Percentiles rank a stretch among this genome's conserved stretches.
phyloP scores from a whole-genome alignment of 1,140 invertebrate genomes.

The Drosophila chauvacae region DNA sequence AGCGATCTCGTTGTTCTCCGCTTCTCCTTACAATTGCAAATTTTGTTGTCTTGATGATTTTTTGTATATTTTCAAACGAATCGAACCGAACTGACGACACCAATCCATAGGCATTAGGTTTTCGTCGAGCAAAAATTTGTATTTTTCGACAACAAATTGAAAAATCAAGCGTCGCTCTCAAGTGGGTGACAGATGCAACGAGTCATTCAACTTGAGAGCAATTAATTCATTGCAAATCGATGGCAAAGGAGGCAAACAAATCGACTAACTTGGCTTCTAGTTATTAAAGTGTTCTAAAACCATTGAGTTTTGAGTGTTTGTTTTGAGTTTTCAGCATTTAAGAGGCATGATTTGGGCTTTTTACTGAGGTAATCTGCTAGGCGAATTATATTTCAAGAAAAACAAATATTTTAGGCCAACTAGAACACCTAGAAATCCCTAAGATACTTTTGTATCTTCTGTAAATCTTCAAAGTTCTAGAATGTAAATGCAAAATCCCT shows the following conservation, averaged over 20 bases:
- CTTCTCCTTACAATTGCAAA: conserved; percentile 68
- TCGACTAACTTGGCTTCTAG: conserved; percentile 25
- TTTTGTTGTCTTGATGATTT: conserved; percentile 52
- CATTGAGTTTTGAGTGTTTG: background rate
- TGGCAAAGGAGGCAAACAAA: conserved; percentile 7
- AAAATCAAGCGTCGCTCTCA: conserved; percentile 41
- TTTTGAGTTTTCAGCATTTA: background rate
- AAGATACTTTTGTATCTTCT: background rate
- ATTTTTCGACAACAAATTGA: conserved; percentile 61
- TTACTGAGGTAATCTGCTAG: background rate
- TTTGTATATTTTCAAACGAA: conserved; percentile 33
- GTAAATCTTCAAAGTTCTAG: background rate
- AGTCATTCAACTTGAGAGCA: conserved; percentile 61
- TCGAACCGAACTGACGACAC: conserved; percentile 50
- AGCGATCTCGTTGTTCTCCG: conserved; percentile 39
- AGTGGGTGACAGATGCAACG: conserved; percentile 55
- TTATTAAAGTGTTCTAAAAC: conserved; percentile 11
- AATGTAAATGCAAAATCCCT: conserved; percentile 31
- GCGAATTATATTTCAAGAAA: background rate
- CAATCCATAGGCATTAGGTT: conserved; percentile 68
- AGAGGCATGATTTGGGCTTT: background rate
- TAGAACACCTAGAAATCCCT: background rate
- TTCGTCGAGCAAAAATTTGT: conserved; percentile 27
- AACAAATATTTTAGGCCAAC: background rate
- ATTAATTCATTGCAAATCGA: conserved; percentile 50